Evolutionary conservation across 2,888 invertebrate species (phyloP), one percentile per base, ranked within the genome.

Genomic region (Cerastis leucographa): DNA sequence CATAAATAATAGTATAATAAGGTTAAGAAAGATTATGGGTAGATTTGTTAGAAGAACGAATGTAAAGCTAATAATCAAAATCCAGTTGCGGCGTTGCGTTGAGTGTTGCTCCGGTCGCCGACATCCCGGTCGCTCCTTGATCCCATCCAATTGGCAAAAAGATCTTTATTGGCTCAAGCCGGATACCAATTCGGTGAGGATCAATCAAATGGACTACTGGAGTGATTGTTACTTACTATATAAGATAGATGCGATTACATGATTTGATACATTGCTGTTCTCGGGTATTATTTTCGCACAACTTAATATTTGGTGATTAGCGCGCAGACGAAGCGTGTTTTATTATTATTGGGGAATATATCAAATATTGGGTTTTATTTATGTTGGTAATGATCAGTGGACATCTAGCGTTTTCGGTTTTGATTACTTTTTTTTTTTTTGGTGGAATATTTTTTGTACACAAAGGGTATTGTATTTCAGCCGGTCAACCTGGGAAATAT

Each of bases 121-220:
- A 88, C 91, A 90, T 91, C 90, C 86, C 89, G 86, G 84, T 84
- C 89, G 90, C 88, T 89, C 87, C 89, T 89, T 90, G 91, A 93
- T 93, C 93, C 92, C 88, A 90, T 90, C 92, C 93, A 92, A 95
- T 94, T 93, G 94, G 93, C 91, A 92, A 94, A 94, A 94, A 93
- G 90, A 94, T 94, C 94, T 94, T 92, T 94, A 94, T 94, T 94
- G 94, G 92, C 91, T 91, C 89, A 93, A 93, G 91, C 91, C 92
- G 93, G 92, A 92, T 91, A 91, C 90, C 91, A 90, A 93, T 93
- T 92, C 90, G 86, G 88, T 73, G 83, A 89, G 90, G 92, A 93
- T 93, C 93, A 94, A 93, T 94, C 92, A 93, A 91, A 90, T 91
- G 89, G 91, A 89, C 92, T 90, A 89, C 89, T 89, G 84, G 89